Conservation (phyloP, 2,797 vertebrate species). For the Potorous gilbertii region DNA sequence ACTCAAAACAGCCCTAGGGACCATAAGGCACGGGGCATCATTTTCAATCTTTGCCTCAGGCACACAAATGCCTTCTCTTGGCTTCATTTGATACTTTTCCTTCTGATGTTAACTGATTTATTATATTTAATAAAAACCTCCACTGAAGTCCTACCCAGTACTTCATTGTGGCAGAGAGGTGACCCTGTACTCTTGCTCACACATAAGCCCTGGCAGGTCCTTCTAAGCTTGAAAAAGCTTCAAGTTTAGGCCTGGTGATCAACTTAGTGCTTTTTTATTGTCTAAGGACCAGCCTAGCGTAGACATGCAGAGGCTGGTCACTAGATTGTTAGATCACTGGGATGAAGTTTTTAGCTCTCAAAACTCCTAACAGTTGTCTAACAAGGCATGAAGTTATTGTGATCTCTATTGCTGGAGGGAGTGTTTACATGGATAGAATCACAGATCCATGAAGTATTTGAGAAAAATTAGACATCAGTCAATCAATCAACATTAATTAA, state of each 20-base stretch:
- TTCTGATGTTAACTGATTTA: neutral
- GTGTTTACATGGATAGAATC: neutral
- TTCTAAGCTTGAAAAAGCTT: neutral
- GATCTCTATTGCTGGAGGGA: neutral
- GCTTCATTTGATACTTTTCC: neutral
- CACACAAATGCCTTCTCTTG: neutral
- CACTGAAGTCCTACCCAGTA: neutral
- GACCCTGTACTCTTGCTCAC: neutral
- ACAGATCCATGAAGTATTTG: neutral
- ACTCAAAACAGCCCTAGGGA: neutral
- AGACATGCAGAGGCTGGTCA: neutral
- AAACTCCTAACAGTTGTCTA: neutral
- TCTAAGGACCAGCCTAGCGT: neutral
- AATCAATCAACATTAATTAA: neutral
- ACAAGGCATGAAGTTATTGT: neutral
- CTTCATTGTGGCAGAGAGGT: neutral
- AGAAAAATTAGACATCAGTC: neutral
- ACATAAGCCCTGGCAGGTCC: neutral
- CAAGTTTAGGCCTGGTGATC: neutral
- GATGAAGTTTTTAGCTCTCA: neutral
- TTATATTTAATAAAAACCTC: neutral
- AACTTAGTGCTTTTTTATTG: neutral
- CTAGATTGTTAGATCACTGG: neutral
- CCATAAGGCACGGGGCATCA: neutral
- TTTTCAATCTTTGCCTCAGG: neutral